A percentile compares a stretch with the other conserved stretches of the same genome.
Evolutionary conservation across 92 coral and sea anemone species (phyloP).

Genomic region (Paramuricea clavata): DNA sequence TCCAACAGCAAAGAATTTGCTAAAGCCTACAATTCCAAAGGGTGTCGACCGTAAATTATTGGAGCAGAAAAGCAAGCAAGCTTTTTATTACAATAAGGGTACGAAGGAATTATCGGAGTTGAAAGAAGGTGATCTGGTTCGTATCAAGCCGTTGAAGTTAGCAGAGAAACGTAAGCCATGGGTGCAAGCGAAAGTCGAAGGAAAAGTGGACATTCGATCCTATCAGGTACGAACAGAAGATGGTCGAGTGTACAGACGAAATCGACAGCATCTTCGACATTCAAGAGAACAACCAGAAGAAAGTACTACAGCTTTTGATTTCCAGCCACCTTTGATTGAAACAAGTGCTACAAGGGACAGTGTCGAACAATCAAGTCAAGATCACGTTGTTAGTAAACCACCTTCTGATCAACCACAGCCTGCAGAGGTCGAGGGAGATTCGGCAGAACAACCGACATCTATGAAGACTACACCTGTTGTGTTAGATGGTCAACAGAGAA

Average conservation of each 20-base stretch:
- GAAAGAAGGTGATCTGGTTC: not conserved
- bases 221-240: constrained; percentile 57
- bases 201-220: constrained; percentile 48
- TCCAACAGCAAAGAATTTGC: not conserved
- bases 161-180: constrained; percentile 39
- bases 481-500: too few relatives aligned
- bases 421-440: too few relatives aligned
- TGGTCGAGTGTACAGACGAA: constrained; percentile 49
- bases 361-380: too few relatives aligned
- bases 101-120: not conserved
- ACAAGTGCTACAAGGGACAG: too few relatives aligned
- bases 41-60: not conserved
- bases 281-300: not conserved
- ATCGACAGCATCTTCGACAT: constrained; percentile 38
- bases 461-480: too few relatives aligned
- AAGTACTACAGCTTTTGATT: not conserved
- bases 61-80: not conserved
- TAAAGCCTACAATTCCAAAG: not conserved
- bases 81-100: not conserved
- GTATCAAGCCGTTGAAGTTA: not conserved
- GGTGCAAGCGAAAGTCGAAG: constrained; percentile 54
- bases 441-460: too few relatives aligned
- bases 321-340: too few relatives aligned
- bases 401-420: too few relatives aligned
- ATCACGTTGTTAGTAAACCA: too few relatives aligned